A percentile compares a stretch with the other conserved stretches of the same genome.
These are phyloP conservation scores for Gryon sp. DNA, from an alignment of 1,140 invertebrate genomes.

Conservation along the genomic window DNA sequence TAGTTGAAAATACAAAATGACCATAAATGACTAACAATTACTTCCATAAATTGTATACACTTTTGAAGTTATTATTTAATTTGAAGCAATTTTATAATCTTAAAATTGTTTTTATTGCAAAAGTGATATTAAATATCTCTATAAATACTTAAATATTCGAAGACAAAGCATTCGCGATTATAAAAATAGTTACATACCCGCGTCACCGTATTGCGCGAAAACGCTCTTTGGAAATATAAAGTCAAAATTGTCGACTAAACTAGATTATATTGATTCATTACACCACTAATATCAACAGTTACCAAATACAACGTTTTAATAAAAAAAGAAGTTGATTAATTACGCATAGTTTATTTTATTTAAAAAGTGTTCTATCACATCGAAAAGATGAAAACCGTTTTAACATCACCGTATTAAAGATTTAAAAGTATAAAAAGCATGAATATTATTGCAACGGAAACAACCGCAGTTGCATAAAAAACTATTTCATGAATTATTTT, in stretches of 20 bases:
- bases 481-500: no score
- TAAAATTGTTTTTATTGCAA: conserved; percentile 1
- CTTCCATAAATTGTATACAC: no score
- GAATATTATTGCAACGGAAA: conserved; percentile 14
- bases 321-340: no score
- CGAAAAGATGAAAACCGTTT: no score
- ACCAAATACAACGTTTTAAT: no score
- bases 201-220: neutral
- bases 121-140: neutral
- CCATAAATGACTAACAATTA: no score
- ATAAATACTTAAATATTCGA: conserved; percentile 1
- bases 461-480: no score
- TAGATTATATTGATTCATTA: neutral
- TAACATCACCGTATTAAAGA: conserved; percentile 7
- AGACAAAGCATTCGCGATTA: neutral
- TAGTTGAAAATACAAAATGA: no score
- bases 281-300: neutral
- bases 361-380: no score
- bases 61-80: no score
- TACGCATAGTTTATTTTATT: no score
- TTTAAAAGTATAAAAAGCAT: conserved; percentile 12
- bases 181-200: neutral
- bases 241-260: neutral
- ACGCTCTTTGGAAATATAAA: conserved; percentile 7
- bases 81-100: neutral